Evolutionary conservation across 2,113 vertebrate species (phyloP).

Genomic region (Micromys minutus): DNA sequence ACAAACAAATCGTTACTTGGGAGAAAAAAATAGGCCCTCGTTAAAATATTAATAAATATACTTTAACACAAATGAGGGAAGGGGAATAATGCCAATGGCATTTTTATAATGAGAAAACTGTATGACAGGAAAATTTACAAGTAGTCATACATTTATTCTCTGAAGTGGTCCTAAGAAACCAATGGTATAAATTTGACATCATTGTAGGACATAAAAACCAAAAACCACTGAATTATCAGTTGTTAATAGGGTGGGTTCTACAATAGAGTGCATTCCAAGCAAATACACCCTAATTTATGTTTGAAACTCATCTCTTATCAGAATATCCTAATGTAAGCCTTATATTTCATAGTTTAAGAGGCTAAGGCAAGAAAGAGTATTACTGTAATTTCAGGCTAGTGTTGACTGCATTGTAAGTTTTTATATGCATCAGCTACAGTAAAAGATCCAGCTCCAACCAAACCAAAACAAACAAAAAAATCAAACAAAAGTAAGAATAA

Average conservation of each 20-base stretch:
- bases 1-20: background rate
- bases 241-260: background rate
- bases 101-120: background rate
- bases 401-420: background rate
- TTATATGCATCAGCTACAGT: background rate
- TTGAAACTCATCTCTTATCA: background rate
- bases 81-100: background rate
- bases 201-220: background rate
- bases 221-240: background rate
- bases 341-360: background rate
- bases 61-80: background rate
- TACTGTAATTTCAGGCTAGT: no score
- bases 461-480: no score
- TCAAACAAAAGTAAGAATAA: background rate
- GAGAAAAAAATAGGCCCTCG: background rate
- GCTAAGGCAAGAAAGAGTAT: background rate
- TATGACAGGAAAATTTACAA: background rate
- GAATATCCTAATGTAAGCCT: background rate
- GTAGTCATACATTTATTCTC: background rate
- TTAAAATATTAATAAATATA: background rate
- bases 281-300: background rate
- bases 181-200: background rate
- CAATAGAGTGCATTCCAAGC: background rate
- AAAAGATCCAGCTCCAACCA: no score
- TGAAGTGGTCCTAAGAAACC: background rate